Conservation (phyloP, 2,113 vertebrate species). For the Megaleporinus macrocephalus region DNA sequence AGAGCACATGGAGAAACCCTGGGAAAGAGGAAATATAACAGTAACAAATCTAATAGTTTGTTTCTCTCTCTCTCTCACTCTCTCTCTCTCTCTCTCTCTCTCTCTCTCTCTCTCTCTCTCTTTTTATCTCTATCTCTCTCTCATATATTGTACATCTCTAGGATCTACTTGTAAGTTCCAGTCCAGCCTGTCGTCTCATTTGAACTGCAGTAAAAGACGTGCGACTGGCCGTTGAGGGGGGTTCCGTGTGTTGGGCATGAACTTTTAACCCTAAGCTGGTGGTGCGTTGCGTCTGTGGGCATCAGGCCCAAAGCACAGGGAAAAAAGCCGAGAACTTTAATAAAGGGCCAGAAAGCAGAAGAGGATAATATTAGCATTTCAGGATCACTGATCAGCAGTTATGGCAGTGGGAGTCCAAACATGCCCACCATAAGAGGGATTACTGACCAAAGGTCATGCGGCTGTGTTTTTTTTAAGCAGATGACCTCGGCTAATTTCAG, state of each 20-base stretch:
- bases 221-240: neutral
- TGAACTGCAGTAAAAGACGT: no score
- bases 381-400: constrained; percentile 46
- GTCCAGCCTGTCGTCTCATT: neutral
- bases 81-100: neutral
- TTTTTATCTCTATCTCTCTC: neutral
- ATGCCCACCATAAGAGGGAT: constrained; percentile 40
- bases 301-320: constrained; percentile 19
- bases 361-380: constrained; percentile 42
- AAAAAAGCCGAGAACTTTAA: constrained; percentile 22
- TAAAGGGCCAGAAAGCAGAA: constrained; percentile 32
- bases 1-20: no score
- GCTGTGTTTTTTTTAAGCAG: constrained; percentile 23
- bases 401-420: constrained; percentile 38
- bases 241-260: constrained; percentile 22
- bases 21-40: no score
- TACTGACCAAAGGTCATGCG: constrained; percentile 39
- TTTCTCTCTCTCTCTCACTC: no score
- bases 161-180: no score
- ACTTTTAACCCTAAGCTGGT: constrained; percentile 47
- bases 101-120: neutral
- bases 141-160: no score
- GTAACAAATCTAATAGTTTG: no score
- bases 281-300: constrained; percentile 42
- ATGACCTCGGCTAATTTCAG: constrained; percentile 9